Evolutionary conservation across 2,113 vertebrate species (phyloP).

Genomic region (Mionectes macconnelli): DNA sequence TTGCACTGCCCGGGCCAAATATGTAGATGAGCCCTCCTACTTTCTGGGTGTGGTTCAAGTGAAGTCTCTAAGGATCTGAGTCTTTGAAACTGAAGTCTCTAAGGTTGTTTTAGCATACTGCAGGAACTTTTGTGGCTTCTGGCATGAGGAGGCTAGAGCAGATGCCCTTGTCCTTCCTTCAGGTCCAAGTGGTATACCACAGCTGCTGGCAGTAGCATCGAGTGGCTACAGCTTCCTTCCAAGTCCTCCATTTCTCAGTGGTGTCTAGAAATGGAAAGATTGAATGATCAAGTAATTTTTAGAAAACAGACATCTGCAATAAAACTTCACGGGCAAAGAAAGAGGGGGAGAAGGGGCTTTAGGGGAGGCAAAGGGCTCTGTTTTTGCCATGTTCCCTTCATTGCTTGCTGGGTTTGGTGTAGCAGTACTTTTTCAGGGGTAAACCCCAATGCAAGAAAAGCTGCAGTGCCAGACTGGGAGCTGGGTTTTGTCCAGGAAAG

Average conservation of each 20-base stretch:
- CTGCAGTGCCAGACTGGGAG: neutral
- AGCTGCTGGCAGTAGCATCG: neutral
- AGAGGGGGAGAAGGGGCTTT: neutral
- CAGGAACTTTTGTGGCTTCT: neutral
- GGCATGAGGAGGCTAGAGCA: neutral
- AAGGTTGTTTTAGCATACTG: neutral
- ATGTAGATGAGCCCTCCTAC: neutral
- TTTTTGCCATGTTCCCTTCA: accelerated
- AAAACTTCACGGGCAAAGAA: neutral
- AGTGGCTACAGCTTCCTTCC: neutral
- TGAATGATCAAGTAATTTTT: neutral
- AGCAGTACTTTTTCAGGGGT: neutral
- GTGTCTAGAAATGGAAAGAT: conserved; percentile 8
- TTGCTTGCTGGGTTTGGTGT: neutral
- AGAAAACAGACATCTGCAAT: neutral
- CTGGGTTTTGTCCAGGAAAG: accelerated
- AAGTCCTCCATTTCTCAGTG: neutral
- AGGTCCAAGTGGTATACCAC: neutral
- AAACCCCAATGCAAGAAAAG: neutral
- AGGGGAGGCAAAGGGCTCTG: neutral
- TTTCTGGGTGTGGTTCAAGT: neutral
- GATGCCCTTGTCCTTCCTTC: neutral
- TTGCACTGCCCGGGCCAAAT: neutral
- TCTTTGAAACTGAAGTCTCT: neutral
- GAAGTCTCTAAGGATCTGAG: neutral